Conservation (phyloP, 2,113 vertebrate genomes). For the Microcebus murinus region DNA sequence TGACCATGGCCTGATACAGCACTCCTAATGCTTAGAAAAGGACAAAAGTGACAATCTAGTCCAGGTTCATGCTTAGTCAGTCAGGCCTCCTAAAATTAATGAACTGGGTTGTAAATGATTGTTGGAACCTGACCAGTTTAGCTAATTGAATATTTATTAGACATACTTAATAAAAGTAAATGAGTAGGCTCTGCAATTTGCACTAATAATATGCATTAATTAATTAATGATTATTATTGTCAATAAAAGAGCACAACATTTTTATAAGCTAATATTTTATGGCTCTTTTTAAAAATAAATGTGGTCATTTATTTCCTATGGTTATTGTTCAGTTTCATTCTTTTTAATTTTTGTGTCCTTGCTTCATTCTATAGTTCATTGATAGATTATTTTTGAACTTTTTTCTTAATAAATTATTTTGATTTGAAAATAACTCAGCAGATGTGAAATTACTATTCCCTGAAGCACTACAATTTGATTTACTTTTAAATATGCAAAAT, state of each 20-base stretch:
- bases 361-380: not conserved
- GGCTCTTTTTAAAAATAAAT: not conserved
- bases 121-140: not conserved
- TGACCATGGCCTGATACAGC: not conserved
- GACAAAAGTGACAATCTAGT: not conserved
- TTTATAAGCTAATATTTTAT: slow-evolving; percentile 8
- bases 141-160: not conserved
- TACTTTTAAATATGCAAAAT: slow-evolving; percentile 44
- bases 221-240: slow-evolving; percentile 9
- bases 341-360: not conserved
- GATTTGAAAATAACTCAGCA: not conserved
- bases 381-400: not conserved
- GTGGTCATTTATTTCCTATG: not conserved
- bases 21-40: not conserved
- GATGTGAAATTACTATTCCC: not conserved
- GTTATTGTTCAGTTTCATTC: not conserved
- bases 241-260: not conserved
- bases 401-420: slow-evolving; percentile 28
- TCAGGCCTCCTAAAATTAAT: not conserved
- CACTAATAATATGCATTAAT: not conserved
- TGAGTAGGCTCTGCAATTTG: not conserved
- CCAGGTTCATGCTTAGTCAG: no score
- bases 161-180: not conserved
- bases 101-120: not conserved
- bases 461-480: not conserved